Evolutionary conservation across 2,888 invertebrate genomes (phyloP), one percentile per base, ranked within the genome.

Genomic region (Margaritifera margaritifera): DNA sequence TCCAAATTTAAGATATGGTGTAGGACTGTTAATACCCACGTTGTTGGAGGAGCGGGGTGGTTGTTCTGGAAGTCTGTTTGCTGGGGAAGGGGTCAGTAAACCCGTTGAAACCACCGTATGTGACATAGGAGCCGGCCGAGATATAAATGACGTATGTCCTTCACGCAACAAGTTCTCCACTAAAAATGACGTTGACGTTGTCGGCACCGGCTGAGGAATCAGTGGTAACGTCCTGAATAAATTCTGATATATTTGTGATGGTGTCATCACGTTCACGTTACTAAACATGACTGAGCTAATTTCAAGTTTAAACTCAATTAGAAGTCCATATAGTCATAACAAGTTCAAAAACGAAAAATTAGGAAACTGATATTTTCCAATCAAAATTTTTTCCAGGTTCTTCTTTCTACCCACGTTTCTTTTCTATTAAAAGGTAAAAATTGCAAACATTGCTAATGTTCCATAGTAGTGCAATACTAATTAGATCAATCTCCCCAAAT

Each of bases 1-100:
- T 15, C 87, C 87, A 68, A 87, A 87, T 70, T 87, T 87, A 8
- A 87, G 80, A 72, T 81, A 85, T 11, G 87, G 87, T 22, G 84
- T 80, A 18, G 78, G 73, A 55, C 72, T 77, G 62, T 72, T 75
- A 19, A 67, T 68, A 42, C 27, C 60, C n/a, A 50, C 42, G 42
- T 60, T 60, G 60, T 27, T 31, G 19, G 51, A 5, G 60, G 51
- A 18, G 42, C 42, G 18, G 42, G 51, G 22, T 50, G 19, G 22
- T 25, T 56, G 57, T 60, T 31, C 15, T 52, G 62, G 62, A 50
- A 27, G 52, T 25, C 50, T 27, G 52, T 51, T 62, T 51, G 18
- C 52, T 62, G 25, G 22, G 62, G 5, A 62, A 25, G 31, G 18
- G 42, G 22, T 18, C 22, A n/a, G 51, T 19, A 42, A 42, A 42